Evolutionary conservation across 35 echinoderm and acorn worm species (phyloP), one percentile per base, ranked within the genome.

Genomic region (Acanthaster planci): DNA sequence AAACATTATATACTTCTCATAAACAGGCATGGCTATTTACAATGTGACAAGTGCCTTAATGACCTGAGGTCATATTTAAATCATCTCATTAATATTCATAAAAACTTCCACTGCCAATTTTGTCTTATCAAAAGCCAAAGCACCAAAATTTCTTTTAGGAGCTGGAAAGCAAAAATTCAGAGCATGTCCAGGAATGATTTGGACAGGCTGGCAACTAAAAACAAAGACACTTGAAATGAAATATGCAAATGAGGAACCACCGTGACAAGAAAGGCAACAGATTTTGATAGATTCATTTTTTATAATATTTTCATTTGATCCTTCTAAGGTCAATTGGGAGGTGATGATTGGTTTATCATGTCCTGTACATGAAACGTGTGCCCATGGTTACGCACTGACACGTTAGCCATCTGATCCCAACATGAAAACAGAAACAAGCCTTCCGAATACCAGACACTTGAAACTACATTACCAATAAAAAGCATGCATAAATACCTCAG

Each of bases 301-400:
- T 72, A 10, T n/a, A 64, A 1, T 29, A 2, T 38, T 36, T 12
- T 0, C 0, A 23, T 6, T 23, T 55, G 87, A 89, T 89, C 80
- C 87, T 89, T 89, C 87, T 82, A 81, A 76, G 23, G 87, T 89
- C 80, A 81, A 89, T 6, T 47, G 80, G 80, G 79, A 89, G 36
- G 18, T 89, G 87, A 89, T 89, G 87, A 89, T 67, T 89, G 82
- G 87, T 53, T 83, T 19, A 55, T 89, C 87, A 89, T 89, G 87
- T 84, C 40, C 44, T 30, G 18, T 89, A 84, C 80, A 84, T 89
- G 87, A 89, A 40, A 84, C 82, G 80, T 89, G 87, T 84, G 79
- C 37, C 53, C 87, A 89, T 81, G 83, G 87, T 89, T 89, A 89
- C 87, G 67, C 67, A 76, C 21, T 53, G 80, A 47, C 80, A 89